Evolutionary conservation across 2,888 invertebrate genomes (phyloP).

Genomic region (Pterostichus madidus): DNA sequence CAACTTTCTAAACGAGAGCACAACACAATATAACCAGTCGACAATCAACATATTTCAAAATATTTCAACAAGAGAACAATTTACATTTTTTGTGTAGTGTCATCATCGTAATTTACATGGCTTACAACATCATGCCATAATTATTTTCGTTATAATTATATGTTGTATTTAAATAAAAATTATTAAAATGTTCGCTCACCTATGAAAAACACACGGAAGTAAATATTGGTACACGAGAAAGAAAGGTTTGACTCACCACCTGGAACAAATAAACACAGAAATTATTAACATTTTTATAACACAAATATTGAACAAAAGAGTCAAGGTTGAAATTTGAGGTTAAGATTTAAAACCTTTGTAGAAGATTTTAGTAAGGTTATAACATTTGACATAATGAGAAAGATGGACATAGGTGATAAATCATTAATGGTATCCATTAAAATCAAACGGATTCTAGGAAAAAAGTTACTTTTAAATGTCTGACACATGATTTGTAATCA

Average conservation of each 20-base stretch:
- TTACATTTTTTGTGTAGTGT: conserved; percentile 45
- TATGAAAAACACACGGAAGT: conserved; percentile 53
- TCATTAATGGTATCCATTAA: conserved; percentile 57
- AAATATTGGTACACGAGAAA: conserved; percentile 17
- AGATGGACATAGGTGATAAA: conserved; percentile 18
- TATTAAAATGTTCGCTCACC: conserved; percentile 64
- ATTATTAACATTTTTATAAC: no score
- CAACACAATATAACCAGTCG: conserved; percentile 13
- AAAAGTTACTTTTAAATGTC: conserved; percentile 52
- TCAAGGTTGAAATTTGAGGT: neutral
- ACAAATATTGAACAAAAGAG: no score
- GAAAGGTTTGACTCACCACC: conserved; percentile 58
- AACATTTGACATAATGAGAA: conserved; percentile 16
- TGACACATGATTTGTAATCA: conserved; percentile 46
- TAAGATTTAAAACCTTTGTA: neutral
- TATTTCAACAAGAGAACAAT: conserved; percentile 52
- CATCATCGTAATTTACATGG: conserved; percentile 57
- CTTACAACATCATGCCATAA: conserved; percentile 71
- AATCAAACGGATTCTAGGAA: conserved; percentile 35
- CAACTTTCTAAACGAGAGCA: conserved; percentile 40
- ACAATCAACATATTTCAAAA: conserved; percentile 46
- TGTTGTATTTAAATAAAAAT: conserved; percentile 71
- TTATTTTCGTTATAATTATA: conserved; percentile 74
- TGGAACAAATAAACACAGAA: conserved; percentile 46
- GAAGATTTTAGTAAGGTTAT: conserved; percentile 5